Percentiles rank a stretch among this genome's conserved stretches.
These are phyloP conservation scores for Semaprochilodus insignis DNA, from an alignment of 2,797 vertebrate species.

Conservation along the genomic window DNA sequence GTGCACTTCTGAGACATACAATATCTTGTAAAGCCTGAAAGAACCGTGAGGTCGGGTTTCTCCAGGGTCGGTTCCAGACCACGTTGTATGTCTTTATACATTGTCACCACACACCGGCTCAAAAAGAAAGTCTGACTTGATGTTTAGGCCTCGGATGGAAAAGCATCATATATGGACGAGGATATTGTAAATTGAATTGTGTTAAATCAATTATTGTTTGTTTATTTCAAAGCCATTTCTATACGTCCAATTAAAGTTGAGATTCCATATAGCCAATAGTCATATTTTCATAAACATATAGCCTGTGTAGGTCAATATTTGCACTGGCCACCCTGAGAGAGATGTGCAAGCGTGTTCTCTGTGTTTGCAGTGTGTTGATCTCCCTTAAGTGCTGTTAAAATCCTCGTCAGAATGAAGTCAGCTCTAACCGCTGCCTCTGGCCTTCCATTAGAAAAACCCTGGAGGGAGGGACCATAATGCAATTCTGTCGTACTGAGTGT, in stretches of 20 bases:
- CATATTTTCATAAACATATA: background rate
- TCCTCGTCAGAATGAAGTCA: slow-evolving; percentile 50
- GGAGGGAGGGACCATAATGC: slow-evolving; percentile 68
- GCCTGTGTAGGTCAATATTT: background rate
- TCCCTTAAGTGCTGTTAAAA: slow-evolving; percentile 63
- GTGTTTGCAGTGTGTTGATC: slow-evolving; percentile 57
- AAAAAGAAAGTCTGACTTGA: no score
- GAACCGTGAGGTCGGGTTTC: no score
- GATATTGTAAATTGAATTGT: no score
- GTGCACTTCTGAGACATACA: no score
- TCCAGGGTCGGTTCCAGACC: no score
- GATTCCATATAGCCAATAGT: background rate
- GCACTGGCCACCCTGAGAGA: slow-evolving; percentile 15
- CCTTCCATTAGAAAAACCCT: slow-evolving; percentile 75
- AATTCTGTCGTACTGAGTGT: slow-evolving; percentile 69
- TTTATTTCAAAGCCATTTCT: background rate
- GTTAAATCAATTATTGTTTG: no score
- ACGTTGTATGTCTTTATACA: no score
- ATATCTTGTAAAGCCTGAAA: no score
- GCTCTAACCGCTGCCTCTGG: slow-evolving; percentile 62
- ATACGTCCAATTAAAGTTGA: background rate
- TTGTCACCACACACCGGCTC: no score
- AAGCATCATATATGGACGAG: no score
- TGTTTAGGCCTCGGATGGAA: no score
- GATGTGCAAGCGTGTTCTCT: background rate